These are phyloP conservation scores for Danionella cerebrum DNA, from an alignment of 2,113 vertebrate genomes.

Conservation along the genomic window DNA sequence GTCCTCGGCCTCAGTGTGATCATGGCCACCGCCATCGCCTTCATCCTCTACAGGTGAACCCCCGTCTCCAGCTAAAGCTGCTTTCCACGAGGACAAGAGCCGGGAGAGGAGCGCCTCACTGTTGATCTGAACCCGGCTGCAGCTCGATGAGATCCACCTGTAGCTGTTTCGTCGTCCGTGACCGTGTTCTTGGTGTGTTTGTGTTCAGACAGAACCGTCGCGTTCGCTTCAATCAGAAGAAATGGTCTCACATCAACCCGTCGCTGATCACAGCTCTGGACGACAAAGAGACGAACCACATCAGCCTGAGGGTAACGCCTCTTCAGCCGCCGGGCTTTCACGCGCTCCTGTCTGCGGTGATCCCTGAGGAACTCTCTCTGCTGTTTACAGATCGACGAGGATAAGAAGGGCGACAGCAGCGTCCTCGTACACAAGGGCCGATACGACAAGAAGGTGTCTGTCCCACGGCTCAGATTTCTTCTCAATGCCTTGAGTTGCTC, in stretches of 20 bases:
- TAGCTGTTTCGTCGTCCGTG: not conserved
- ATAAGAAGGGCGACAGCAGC: slow-evolving; percentile 75
- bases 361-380: no score
- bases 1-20: slow-evolving; percentile 73
- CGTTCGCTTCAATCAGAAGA: slow-evolving; percentile 72
- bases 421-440: slow-evolving; percentile 73
- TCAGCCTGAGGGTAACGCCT: slow-evolving; percentile 82
- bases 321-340: no score
- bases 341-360: no score
- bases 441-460: slow-evolving; percentile 89
- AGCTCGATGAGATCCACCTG: no score
- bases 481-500: no score
- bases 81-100: no score
- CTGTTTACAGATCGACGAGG: slow-evolving; percentile 89
- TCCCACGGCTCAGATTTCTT: no score
- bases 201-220: slow-evolving; percentile 77
- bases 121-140: no score
- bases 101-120: no score
- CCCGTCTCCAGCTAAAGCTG: no score
- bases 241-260: slow-evolving; percentile 84
- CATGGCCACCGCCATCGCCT: slow-evolving; percentile 74
- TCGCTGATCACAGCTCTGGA: slow-evolving; percentile 80
- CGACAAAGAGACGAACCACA: slow-evolving; percentile 66
- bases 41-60: slow-evolving; percentile 84
- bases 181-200: not conserved